phyloP scores from a whole-genome alignment of 2,797 vertebrate species.

The Hippocampus kuda region DNA sequence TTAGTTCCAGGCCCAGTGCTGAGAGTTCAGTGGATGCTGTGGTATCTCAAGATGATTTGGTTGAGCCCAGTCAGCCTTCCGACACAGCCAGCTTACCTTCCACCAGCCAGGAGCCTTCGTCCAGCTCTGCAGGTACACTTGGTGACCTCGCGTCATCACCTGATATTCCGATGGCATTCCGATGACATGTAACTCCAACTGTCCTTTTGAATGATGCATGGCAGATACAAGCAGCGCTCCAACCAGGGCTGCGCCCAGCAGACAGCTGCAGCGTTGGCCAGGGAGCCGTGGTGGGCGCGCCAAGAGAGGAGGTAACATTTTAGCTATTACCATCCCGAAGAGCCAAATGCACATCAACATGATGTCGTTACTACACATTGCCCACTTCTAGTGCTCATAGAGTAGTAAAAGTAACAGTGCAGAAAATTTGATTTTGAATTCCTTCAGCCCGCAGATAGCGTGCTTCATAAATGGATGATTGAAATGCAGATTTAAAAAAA shows the following conservation, averaged over 20 bases:
- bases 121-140: conserved; percentile 81
- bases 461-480: no score
- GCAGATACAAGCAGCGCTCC: conserved; percentile 82
- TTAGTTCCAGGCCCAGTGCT: conserved; percentile 31
- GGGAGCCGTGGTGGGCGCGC: conserved; percentile 76
- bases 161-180: not conserved
- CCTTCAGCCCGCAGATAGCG: no score
- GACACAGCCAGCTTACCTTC: conserved; percentile 83
- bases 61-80: conserved; percentile 76
- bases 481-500: no score
- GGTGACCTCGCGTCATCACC: not conserved
- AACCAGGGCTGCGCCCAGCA: conserved; percentile 68
- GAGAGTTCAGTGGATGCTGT: conserved; percentile 74
- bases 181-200: not conserved
- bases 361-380: no score
- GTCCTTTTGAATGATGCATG: not conserved
- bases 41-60: conserved; percentile 77
- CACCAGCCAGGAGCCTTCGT: conserved; percentile 91
- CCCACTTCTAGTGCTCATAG: no score
- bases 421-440: no score
- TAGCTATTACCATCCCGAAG: not conserved
- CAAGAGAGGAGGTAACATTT: conserved; percentile 77
- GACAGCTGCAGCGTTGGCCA: conserved; percentile 84
- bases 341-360: not conserved
- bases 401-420: no score